Evolutionary conservation across 2,797 vertebrate species (phyloP).

Genomic region (Eremophila alpestris): DNA sequence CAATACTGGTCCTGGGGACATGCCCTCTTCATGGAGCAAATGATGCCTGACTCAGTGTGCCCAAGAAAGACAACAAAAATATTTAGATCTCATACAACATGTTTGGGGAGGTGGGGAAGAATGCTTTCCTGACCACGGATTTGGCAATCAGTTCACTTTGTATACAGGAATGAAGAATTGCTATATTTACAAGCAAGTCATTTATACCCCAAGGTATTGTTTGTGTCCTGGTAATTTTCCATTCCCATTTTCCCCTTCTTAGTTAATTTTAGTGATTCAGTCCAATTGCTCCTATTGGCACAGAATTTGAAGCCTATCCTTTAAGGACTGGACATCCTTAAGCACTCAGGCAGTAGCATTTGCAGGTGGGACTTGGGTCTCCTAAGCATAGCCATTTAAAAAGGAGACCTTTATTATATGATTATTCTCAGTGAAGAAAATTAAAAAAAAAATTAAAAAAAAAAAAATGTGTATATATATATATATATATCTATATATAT

Average conservation of each 20-base stretch:
- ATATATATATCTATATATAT: too few species aligned
- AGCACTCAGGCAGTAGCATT: not conserved
- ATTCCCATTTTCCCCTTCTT: not conserved
- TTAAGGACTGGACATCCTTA: not conserved
- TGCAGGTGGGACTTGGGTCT: not conserved
- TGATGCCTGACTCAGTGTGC: conserved; percentile 31
- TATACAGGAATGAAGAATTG: not conserved
- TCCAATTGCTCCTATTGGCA: not conserved
- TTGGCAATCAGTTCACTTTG: conserved; percentile 11
- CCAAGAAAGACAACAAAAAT: conserved; percentile 6
- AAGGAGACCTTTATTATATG: not conserved
- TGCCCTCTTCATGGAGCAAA: not conserved
- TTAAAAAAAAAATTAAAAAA: not conserved
- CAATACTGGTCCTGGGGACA: not conserved
- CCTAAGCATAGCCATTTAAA: not conserved
- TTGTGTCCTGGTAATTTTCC: conserved; percentile 18
- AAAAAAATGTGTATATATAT: too few species aligned
- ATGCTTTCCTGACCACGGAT: conserved; percentile 2
- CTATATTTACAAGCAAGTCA: not conserved
- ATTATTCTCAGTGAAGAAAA: not conserved
- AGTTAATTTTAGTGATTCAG: not conserved
- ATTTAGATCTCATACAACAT: not conserved
- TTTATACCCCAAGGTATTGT: not conserved
- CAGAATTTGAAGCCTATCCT: not conserved
- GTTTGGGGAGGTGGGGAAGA: not conserved